A percentile compares a stretch with the other conserved stretches of the same genome.
phyloP scores from a whole-genome alignment of 2,888 invertebrate genomes.

The Ceratothoa steindachneri region DNA sequence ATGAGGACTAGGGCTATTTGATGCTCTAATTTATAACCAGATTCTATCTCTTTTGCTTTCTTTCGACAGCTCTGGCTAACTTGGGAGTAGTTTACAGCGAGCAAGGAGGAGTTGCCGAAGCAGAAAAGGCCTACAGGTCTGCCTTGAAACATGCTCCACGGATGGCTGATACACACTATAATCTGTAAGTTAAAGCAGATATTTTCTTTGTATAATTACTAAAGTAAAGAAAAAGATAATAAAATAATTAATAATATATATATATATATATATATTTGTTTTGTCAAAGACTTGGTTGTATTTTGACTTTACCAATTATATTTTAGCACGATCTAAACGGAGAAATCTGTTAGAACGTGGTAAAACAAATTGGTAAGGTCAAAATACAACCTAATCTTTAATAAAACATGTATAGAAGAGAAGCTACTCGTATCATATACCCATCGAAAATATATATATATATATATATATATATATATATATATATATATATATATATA shows the following conservation, averaged over 20 bases:
- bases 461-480: constrained; percentile 20
- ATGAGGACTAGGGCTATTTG: too few species aligned
- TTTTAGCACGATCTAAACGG: not conserved
- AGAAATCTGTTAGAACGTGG: too few species aligned
- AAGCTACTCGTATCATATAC: too few species aligned
- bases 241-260: not conserved
- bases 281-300: too few species aligned
- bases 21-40: too few species aligned
- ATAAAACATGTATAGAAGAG: too few species aligned
- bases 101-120: constrained; percentile 78
- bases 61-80: constrained; percentile 95
- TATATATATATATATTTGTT: too few species aligned
- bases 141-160: constrained; percentile 87
- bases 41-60: not conserved
- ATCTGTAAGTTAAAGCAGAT: constrained; percentile 84
- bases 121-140: constrained; percentile 83
- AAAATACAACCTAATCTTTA: too few species aligned
- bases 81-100: constrained; percentile 90
- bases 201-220: too few species aligned
- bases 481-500: constrained; percentile 13
- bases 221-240: too few species aligned
- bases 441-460: constrained; percentile 15
- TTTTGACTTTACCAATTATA: too few species aligned
- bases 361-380: too few species aligned
- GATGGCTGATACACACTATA: constrained; percentile 99